Evolutionary conservation across 2,888 invertebrate species (phyloP), one percentile per base, ranked within the genome.

Genomic region (Hirudinaria manillensis): DNA sequence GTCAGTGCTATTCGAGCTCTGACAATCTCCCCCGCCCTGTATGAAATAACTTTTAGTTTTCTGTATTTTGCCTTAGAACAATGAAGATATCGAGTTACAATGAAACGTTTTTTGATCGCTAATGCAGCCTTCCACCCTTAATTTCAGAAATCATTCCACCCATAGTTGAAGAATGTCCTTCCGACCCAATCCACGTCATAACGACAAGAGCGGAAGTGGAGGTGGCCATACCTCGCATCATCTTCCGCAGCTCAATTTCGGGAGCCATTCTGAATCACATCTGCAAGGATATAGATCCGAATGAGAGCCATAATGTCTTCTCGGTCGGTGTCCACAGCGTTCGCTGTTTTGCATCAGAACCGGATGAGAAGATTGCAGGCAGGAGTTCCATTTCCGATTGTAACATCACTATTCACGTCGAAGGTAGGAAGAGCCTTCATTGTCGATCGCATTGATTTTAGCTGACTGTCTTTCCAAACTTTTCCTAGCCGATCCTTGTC

Each of bases 401-500:
- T n/a, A 61, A 61, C 24, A 6, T 61, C 61, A 61, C 61, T 21
- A 29, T 61, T 16, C 61, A 61, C 61, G 61, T 61, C 29, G 61
- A 61, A 61, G 61, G 61, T 61, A 27, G 45, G 45, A 61, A 61
- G 24, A 61, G 61, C 13, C 53, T 53, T 53, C 29, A 61, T 21
- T 27, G 29, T 24, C 13, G 10, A 29, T 61, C 29, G 10, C 7
- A 27, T 61, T 61, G 7, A 61, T 29, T 29, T 61, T 27, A 61
- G 19, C 61, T 16, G 4, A 29, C n/a, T 21, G 1, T n/a, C 61
- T n/a, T 3, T 61, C 16, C 16, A 45, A 45, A 45, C 45, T 45
- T 10, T 45, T 45, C 45, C 13, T 29, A 79, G 79, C 79, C 61
- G 78, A 79, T 71, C 78, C 78, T 3, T 79, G 79, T 65, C 76